phyloP scores from a whole-genome alignment of 2,888 invertebrate species.

The Agonopterix alstromeriana region DNA sequence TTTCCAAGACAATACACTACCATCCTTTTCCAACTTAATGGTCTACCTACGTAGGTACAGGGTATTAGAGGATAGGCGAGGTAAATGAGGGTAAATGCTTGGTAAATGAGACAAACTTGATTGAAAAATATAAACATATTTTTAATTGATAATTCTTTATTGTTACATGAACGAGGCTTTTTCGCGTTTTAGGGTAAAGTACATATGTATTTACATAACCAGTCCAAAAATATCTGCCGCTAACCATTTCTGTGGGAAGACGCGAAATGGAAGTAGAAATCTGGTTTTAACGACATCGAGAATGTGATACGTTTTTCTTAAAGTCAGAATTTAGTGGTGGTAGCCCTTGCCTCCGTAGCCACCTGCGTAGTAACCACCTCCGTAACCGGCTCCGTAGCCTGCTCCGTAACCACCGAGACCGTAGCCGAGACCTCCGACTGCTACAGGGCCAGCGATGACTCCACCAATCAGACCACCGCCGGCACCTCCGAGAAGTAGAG shows the following conservation, averaged over 20 bases:
- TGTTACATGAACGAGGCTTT: not conserved
- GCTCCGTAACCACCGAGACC: constrained; percentile 22
- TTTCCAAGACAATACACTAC: too few species aligned
- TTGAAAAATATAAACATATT: too few species aligned
- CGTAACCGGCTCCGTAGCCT: constrained; percentile 13
- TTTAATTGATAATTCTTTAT: too few species aligned
- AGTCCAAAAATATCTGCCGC: constrained; percentile 34
- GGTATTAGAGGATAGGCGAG: too few species aligned
- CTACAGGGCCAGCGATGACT: constrained; percentile 16
- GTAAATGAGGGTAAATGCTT: too few species aligned
- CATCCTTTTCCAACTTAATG: too few species aligned
- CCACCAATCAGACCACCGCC: constrained; percentile 23
- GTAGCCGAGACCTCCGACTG: constrained; percentile 8
- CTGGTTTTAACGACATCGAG: constrained; percentile 18
- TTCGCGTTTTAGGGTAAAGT: not conserved
- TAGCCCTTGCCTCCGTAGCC: constrained; percentile 19
- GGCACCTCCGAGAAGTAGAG: constrained; percentile 41
- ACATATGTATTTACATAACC: constrained; percentile 1
- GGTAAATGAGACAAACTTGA: too few species aligned
- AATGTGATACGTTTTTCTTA: constrained; percentile 23
- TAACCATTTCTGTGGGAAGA: constrained; percentile 53
- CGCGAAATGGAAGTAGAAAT: constrained; percentile 60
- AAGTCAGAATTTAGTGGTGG: constrained; percentile 8
- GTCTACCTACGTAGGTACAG: too few species aligned
- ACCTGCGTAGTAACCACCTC: constrained; percentile 8